phyloP scores from a whole-genome alignment of 2,888 invertebrate genomes.

The Platycheirus albimanus region DNA sequence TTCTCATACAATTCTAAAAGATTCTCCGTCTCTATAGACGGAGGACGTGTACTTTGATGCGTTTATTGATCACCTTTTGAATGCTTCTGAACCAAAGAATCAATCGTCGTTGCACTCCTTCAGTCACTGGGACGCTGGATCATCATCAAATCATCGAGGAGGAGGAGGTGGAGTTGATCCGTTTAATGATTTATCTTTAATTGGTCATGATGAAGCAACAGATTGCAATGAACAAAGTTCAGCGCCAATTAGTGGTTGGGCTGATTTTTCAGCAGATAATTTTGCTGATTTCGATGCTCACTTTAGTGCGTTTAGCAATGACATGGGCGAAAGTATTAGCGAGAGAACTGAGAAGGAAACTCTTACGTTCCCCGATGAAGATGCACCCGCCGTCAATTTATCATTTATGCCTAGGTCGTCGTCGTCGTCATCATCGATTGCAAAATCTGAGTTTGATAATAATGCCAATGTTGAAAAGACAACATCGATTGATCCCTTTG shows the following conservation, averaged over 20 bases:
- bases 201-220: constrained; percentile 23
- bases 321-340: constrained; percentile 77
- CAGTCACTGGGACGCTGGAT: constrained; percentile 79
- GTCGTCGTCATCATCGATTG: constrained; percentile 41
- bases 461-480: constrained; percentile 81
- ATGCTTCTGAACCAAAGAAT: constrained; percentile 62
- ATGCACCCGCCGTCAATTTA: constrained; percentile 38
- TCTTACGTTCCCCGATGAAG: constrained; percentile 1
- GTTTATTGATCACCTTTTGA: constrained; percentile 61
- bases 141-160: constrained; percentile 36
- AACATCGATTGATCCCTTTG: constrained; percentile 48
- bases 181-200: constrained; percentile 77
- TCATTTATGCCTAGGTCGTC: constrained; percentile 34
- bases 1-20: constrained; percentile 62
- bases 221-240: constrained; percentile 51
- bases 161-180: constrained; percentile 75
- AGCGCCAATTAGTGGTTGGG: constrained; percentile 76
- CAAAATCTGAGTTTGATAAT: constrained; percentile 78
- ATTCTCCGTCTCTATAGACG: constrained; percentile 72
- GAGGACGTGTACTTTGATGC: constrained; percentile 68
- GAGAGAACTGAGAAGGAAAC: constrained; percentile 32
- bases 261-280: constrained; percentile 79
- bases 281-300: constrained; percentile 82
- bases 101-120: constrained; percentile 47
- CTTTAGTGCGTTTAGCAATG: constrained; percentile 79